Percentiles rank a stretch among this genome's conserved stretches.
These are phyloP conservation scores for Echeneis naucrates DNA, from an alignment of 2,797 vertebrate genomes.

Conservation along the genomic window DNA sequence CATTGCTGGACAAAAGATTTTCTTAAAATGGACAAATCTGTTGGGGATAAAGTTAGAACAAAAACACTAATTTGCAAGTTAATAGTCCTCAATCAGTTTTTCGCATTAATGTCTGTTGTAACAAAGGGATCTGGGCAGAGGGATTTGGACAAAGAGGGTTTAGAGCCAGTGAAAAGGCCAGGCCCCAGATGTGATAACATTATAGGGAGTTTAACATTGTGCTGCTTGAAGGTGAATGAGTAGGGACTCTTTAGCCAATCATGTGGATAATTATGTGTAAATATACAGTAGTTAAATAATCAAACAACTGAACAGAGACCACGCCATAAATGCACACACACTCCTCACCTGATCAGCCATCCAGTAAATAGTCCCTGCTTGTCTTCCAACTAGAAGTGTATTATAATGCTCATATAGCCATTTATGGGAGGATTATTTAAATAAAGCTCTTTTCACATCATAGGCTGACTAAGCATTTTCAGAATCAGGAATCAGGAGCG, in stretches of 20 bases:
- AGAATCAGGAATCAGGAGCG: conserved; percentile 48
- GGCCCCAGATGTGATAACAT: conserved; percentile 67
- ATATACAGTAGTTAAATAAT: conserved; percentile 57
- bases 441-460: conserved; percentile 49
- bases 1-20: conserved; percentile 59
- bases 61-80: conserved; percentile 80
- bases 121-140: conserved; percentile 72
- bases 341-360: conserved; percentile 48
- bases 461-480: conserved; percentile 62
- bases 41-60: conserved; percentile 74
- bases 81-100: conserved; percentile 79
- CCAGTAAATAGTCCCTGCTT: conserved; percentile 52
- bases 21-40: conserved; percentile 67
- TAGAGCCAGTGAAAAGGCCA: conserved; percentile 70
- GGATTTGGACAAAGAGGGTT: conserved; percentile 75
- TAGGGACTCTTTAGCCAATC: conserved; percentile 48
- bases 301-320: conserved; percentile 36
- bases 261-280: conserved; percentile 59
- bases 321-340: conserved; percentile 5
- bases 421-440: conserved; percentile 66
- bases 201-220: conserved; percentile 70
- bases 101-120: conserved; percentile 71
- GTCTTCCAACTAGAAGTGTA: conserved; percentile 51
- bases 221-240: conserved; percentile 70
- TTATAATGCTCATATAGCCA: conserved; percentile 48